Conservation (phyloP, 2,888 invertebrate species). For the Holacanthella duospinosa region DNA sequence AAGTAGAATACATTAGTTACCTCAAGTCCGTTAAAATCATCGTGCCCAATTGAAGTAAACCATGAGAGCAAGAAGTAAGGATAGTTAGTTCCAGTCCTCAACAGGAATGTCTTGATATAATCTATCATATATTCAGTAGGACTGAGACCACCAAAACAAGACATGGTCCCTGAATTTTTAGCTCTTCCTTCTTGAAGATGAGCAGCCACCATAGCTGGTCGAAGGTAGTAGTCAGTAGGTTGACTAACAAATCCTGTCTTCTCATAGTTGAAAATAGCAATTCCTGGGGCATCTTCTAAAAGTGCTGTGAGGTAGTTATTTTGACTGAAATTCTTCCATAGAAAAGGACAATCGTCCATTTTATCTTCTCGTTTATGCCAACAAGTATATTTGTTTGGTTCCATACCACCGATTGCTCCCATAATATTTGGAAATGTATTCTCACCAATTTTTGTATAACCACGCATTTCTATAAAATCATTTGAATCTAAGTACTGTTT, state of each 20-base stretch:
- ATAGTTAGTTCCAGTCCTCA: constrained; percentile 17
- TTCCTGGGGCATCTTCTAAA: constrained; percentile 61
- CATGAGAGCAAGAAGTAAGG: constrained; percentile 35
- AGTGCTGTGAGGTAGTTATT: constrained; percentile 67
- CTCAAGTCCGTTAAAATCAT: constrained; percentile 38
- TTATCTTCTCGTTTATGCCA: constrained; percentile 40
- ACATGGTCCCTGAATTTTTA: constrained; percentile 7
- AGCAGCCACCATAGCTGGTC: constrained; percentile 60
- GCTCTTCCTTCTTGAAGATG: constrained; percentile 21
- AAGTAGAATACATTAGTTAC: no score
- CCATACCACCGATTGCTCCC: constrained; percentile 50
- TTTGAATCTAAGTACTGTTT: constrained; percentile 54
- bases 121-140: constrained; percentile 28
- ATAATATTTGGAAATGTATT: constrained; percentile 85
- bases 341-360: constrained; percentile 58
- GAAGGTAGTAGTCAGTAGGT: constrained; percentile 71
- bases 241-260: constrained; percentile 59
- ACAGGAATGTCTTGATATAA: constrained; percentile 23
- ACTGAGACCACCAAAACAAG: constrained; percentile 24
- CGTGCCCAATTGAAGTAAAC: constrained; percentile 37
- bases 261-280: constrained; percentile 66
- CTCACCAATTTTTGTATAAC: constrained; percentile 58
- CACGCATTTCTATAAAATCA: constrained; percentile 60
- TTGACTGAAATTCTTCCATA: constrained; percentile 65
- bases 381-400: constrained; percentile 33